Percentiles rank a stretch among this genome's conserved stretches.
phyloP scores from a whole-genome alignment of 2,797 vertebrate genomes.

The Pangasius larnaudii region DNA sequence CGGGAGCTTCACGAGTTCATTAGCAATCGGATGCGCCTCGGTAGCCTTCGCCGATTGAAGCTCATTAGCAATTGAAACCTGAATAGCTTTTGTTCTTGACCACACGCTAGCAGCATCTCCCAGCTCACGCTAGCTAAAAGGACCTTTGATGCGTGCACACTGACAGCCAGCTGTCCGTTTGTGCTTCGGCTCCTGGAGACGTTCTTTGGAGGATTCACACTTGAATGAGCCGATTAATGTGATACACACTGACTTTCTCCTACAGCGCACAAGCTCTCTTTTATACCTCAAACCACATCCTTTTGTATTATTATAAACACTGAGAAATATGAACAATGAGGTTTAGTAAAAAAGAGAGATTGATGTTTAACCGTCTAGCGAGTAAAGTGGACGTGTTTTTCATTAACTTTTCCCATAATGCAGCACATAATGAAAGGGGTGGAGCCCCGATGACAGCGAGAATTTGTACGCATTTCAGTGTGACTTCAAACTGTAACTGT shows the following conservation, averaged over 20 bases:
- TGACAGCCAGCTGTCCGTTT: conserved; percentile 22
- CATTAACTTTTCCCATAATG: not conserved
- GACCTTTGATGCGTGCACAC: conserved; percentile 1
- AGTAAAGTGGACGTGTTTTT: not conserved
- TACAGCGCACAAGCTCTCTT: not conserved
- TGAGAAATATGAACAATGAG: not conserved
- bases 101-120: conserved; percentile 17
- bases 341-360: not conserved
- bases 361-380: not conserved
- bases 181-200: conserved; percentile 13
- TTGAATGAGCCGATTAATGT: conserved; percentile 15
- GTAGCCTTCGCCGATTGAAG: conserved; percentile 9
- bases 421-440: not conserved
- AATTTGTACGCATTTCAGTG: not conserved
- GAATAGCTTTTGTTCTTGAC: conserved; percentile 28
- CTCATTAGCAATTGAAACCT: conserved; percentile 23
- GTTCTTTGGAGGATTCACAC: conserved; percentile 9
- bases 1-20: conserved; percentile 12
- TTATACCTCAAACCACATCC: not conserved
- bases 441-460: not conserved
- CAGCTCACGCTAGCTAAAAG: not conserved
- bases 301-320: not conserved
- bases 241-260: not conserved
- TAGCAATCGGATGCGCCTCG: not conserved
- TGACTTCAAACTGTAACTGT: no score